Evolutionary conservation across 2,797 vertebrate species (phyloP), one percentile per base, ranked within the genome.

Genomic region (Artibeus lituratus): DNA sequence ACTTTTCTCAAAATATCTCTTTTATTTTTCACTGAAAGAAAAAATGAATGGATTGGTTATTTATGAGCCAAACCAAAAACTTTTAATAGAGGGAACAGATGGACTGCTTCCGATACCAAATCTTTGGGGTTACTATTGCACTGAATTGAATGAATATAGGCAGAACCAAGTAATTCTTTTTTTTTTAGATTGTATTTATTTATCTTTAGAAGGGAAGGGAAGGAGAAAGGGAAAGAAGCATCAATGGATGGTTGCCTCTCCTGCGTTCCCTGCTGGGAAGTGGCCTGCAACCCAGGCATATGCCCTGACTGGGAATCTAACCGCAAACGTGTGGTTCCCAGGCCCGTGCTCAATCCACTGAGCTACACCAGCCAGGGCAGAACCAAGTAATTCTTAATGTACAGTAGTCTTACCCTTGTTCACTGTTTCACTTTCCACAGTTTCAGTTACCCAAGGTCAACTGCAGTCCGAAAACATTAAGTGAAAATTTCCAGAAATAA

Each of bases 21-120:
- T 70, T 35, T 76, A n/a, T 51, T 83, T 90, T 92, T 70, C 37
- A 47, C 49, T 51, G 14, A 92, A 89, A 96, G 92, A 89, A 89
- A 96, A 96, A 93, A 65, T 94, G 95, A 97, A 77, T 37, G 24
- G 7, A 74, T 44, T 87, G 51, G 14, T 59, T 65, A 59, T 90
- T 93, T 95, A 62, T 51, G 15, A 93, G 35, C 77, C 44, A 39
- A 16, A 74, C 22, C 7, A 51, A 87, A 67, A 94, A 57, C 10
- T 72, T 92, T 95, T 94, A 92, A 92, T 83, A 78, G 44, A 84
- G 35, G 32, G 35, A 94, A 90, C 80, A 96, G 83, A 97, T 87
- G 84, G 89, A 72, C 57, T 94, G n/a, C 70, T 84, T 91, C 82
- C 93, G 70, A 53, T 72, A 81, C 32, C 49, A 4, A 67, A 29